phyloP scores from a whole-genome alignment of 2,113 vertebrate species.

The Egretta garzetta region DNA sequence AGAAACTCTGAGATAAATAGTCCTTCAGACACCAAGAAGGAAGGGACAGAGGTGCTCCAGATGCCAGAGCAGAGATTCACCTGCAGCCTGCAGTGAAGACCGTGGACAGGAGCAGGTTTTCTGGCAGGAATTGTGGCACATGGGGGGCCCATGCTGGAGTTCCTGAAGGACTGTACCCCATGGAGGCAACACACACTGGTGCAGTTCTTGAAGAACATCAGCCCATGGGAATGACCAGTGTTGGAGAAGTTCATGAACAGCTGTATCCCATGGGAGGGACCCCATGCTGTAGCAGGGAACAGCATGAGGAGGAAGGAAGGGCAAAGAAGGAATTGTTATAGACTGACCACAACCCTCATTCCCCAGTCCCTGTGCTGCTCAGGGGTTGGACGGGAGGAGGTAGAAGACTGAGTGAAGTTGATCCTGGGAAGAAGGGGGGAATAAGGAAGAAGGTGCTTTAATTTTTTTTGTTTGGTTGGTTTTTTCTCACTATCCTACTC shows the following conservation, averaged over 20 bases:
- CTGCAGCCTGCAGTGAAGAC: neutral
- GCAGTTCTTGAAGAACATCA: neutral
- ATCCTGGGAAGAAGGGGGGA: neutral
- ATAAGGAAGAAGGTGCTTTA: neutral
- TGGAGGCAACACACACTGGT: neutral
- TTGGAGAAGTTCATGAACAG: neutral
- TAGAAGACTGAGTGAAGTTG: neutral
- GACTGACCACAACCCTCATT: neutral
- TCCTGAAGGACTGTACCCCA: neutral
- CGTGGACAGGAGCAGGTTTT: neutral
- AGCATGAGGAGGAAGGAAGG: neutral
- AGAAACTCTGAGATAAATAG: neutral
- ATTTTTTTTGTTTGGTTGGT: too few relatives aligned
- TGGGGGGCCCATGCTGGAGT: too few relatives aligned
- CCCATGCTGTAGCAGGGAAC: neutral
- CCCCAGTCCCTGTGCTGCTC: neutral
- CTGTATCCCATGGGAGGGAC: neutral
- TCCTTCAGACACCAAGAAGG: neutral
- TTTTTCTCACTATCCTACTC: rapidly evolving
- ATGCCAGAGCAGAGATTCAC: neutral
- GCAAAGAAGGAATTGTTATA: neutral
- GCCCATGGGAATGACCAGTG: neutral
- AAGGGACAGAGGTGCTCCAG: neutral
- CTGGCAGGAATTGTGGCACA: neutral
- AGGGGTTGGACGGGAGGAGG: neutral